phyloP scores from a whole-genome alignment of 1,140 invertebrate genomes.

The Goniozus legneri region DNA sequence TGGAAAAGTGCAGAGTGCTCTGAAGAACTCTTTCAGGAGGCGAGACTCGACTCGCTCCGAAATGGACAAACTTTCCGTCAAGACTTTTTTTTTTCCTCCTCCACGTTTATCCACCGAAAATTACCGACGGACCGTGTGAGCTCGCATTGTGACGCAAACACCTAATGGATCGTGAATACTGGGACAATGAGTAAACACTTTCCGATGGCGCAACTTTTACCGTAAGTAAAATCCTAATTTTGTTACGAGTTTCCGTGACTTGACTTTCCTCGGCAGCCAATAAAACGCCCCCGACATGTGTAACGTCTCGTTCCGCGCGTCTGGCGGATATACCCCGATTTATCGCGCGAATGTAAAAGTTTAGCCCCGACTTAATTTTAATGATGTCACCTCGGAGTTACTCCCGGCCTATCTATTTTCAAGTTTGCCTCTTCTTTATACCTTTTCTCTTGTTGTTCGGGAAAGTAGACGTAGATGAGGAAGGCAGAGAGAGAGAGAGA shows the following conservation, averaged over 20 bases:
- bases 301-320: too few relatives aligned
- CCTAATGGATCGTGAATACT: not conserved
- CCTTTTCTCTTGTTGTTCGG: not conserved
- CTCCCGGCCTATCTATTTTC: not conserved
- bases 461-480: not conserved
- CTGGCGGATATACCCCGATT: not conserved
- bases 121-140: not conserved
- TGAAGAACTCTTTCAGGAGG: not conserved
- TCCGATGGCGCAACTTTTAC: too few relatives aligned
- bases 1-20: not conserved
- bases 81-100: too few relatives aligned
- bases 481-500: not conserved
- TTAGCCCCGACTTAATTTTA: not conserved
- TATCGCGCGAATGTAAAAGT: not conserved
- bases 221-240: not conserved
- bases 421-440: too few relatives aligned
- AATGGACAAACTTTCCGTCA: not conserved
- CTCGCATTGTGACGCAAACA: not conserved
- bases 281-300: too few relatives aligned
- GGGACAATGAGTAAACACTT: not conserved
- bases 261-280: not conserved
- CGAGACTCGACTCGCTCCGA: not conserved
- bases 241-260: not conserved
- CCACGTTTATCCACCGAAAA: not conserved
- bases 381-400: not conserved